These are phyloP conservation scores for Grantiella picta DNA, from an alignment of 2,113 vertebrate genomes.

Conservation along the genomic window DNA sequence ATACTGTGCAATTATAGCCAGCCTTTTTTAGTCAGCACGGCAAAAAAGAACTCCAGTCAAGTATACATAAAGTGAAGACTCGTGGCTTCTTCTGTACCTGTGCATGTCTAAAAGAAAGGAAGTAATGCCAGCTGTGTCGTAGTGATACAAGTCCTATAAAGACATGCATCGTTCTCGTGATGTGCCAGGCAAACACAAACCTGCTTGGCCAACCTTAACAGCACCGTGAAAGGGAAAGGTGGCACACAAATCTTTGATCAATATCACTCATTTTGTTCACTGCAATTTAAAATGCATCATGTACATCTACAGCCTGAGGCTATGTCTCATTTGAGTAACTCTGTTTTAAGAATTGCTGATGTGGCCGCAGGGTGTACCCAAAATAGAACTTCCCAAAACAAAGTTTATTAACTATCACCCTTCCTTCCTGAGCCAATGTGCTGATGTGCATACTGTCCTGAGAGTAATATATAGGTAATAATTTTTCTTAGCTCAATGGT, in stretches of 20 bases:
- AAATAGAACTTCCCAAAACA: background rate
- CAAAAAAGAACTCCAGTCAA: background rate
- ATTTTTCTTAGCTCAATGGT: background rate
- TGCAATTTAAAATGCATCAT: background rate
- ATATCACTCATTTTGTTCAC: background rate
- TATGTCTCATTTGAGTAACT: background rate
- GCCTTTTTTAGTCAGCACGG: background rate
- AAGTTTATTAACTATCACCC: background rate
- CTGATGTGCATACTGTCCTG: background rate
- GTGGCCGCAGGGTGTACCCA: background rate
- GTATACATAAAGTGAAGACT: background rate
- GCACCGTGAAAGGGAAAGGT: background rate
- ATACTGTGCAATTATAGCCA: background rate
- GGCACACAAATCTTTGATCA: background rate
- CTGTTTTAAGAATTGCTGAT: background rate
- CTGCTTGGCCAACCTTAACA: background rate
- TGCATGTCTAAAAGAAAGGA: accelerated
- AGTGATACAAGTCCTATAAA: background rate
- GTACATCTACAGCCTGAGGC: background rate
- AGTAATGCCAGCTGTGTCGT: background rate
- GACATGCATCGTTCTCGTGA: background rate
- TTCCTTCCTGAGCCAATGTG: background rate
- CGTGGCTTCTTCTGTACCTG: background rate
- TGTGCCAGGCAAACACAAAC: background rate
- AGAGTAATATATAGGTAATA: background rate